Percentiles rank a stretch among this genome's conserved stretches.
Conservation (phyloP, 2,113 vertebrate species). For the Engraulis encrasicolus region DNA sequence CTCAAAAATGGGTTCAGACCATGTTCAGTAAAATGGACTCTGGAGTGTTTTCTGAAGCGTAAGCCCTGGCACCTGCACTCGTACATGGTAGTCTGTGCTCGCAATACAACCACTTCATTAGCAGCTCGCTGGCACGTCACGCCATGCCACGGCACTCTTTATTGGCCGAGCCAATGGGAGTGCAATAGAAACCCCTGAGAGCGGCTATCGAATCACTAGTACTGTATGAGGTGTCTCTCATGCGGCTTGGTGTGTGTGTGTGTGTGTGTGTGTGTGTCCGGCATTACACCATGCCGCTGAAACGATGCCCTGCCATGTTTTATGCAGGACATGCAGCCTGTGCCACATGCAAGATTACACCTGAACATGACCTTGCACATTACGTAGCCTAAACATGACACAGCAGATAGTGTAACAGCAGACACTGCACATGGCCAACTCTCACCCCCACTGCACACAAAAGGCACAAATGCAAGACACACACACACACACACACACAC, state of each 20-base stretch:
- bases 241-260: neutral
- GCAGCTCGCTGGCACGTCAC: too few relatives aligned
- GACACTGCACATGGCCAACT: neutral
- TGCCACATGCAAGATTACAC: neutral
- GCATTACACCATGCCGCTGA: neutral
- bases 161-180: too few relatives aligned
- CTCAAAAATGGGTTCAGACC: too few relatives aligned
- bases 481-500: too few relatives aligned
- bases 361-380: constrained; percentile 10
- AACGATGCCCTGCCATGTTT: neutral
- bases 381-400: constrained; percentile 4
- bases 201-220: neutral
- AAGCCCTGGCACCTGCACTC: too few relatives aligned
- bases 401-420: constrained; percentile 9
- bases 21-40: too few relatives aligned
- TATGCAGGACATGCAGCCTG: neutral
- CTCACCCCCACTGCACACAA: neutral
- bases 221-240: neutral
- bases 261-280: neutral
- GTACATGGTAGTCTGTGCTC: too few relatives aligned
- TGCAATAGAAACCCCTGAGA: too few relatives aligned
- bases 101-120: too few relatives aligned
- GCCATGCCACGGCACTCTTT: too few relatives aligned
- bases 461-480: too few relatives aligned
- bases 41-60: too few relatives aligned